Base-by-base conservation (phyloP, 1,140 invertebrate species). In the Pseudomyrmex pallidus region DNA sequence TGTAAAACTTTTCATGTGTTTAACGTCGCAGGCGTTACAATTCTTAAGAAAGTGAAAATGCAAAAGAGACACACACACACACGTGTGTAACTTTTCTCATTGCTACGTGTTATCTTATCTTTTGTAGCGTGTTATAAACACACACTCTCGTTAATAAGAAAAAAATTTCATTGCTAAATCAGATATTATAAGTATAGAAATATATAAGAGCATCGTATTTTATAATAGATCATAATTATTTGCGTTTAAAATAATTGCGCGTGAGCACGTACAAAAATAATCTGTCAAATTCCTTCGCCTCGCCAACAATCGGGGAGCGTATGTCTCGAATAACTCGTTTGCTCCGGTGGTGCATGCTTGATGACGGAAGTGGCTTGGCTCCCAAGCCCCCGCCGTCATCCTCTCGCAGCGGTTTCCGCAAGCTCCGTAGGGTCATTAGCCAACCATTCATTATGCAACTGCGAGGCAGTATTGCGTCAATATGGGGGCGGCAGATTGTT, bases 361-460 rank as follows among this genome's bases (percentile, higher is more conserved):
- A 92, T 92, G 90, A 88, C 91, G 91, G 91, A 92, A 92, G 90
- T 90, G 88, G 91, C 89, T 87, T 87, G 88, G 88, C 88, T 85
- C 88, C 73, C 73, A 87, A 76, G 85, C 73, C 84, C 35, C 64
- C 76, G 22, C 66, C 87, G 76, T 83, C 88, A 86, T 88, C 83
- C 89, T 90, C 91, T 89, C 52, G 86, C 86, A 92, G 90, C 87
- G 90, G 91, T 92, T 92, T 90, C 91, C 91, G 91, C 91, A 92
- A 92, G 89, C 91, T 91, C 91, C 90, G 91, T 91, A 90, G 91
- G 91, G 91, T 92, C 91, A 92, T 92, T 92, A 92, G 91, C 91
- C 87, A 91, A 91, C 91, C 91, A 92, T 92, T 92, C 91, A 92
- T 92, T 92, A 92, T 92, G 91, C 91, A 92, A 91, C 90, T 91